These are phyloP conservation scores for Cephus runcator DNA, from an alignment of 2,888 invertebrate genomes.

Conservation along the genomic window DNA sequence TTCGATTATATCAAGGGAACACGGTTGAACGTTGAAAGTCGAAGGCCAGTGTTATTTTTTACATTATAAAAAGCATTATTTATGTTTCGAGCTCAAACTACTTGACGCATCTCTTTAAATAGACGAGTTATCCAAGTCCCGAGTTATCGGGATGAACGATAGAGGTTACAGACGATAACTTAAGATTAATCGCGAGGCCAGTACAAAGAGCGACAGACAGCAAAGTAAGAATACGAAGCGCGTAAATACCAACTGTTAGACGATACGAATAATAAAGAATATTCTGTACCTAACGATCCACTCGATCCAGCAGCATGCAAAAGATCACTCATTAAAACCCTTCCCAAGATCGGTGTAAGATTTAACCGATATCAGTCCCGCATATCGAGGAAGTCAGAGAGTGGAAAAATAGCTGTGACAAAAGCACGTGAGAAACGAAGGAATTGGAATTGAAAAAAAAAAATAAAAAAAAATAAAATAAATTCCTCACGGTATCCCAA, in stretches of 20 bases:
- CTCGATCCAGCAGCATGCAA: constrained; percentile 20
- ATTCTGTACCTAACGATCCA: constrained; percentile 33
- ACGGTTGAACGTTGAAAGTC: not conserved
- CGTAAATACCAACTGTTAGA: constrained; percentile 23
- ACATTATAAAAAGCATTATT: not conserved
- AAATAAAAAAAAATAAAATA: not conserved
- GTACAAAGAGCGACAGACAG: not conserved
- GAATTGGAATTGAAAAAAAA: not conserved
- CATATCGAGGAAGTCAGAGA: no score
- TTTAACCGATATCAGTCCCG: no score
- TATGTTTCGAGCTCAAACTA: constrained; percentile 2
- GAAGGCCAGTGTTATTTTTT: constrained; percentile 5
- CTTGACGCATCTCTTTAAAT: not conserved
- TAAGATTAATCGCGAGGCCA: constrained; percentile 2
- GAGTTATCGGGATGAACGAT: not conserved
- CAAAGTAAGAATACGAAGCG: constrained; percentile 4
- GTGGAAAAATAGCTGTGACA: not conserved
- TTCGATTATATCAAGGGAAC: not conserved
- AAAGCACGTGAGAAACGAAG: not conserved
- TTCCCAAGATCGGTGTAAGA: not conserved
- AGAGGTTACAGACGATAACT: not conserved
- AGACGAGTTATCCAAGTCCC: not conserved
- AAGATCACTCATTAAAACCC: not conserved
- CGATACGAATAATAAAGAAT: constrained; percentile 37
- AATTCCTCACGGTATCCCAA: no score